phyloP scores from a whole-genome alignment of 2,113 vertebrate species.

The Anoura caudifer region DNA sequence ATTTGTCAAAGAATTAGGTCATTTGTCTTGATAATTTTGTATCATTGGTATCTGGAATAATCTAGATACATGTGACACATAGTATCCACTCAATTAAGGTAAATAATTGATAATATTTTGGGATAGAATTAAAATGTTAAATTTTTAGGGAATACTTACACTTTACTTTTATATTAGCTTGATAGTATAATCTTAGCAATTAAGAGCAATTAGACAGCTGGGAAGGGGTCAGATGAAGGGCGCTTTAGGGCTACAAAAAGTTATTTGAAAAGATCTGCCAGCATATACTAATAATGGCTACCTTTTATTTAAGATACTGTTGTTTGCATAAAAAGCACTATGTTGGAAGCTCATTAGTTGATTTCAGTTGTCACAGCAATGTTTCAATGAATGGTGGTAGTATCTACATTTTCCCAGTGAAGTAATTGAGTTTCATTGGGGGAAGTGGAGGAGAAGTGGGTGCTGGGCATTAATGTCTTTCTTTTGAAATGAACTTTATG shows the following conservation, averaged over 20 bases:
- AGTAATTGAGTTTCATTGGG: background rate
- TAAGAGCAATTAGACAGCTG: background rate
- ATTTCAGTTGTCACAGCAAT: background rate
- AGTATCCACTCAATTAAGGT: background rate
- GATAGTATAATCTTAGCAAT: background rate
- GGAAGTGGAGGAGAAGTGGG: background rate
- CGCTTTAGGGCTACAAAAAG: background rate
- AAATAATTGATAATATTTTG: conserved; percentile 1
- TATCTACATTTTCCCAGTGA: background rate
- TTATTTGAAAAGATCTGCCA: background rate
- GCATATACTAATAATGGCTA: background rate
- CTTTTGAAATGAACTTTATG: background rate
- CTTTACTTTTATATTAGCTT: background rate
- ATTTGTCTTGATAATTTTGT: background rate
- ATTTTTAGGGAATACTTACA: background rate
- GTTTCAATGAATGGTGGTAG: background rate
- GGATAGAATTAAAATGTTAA: background rate
- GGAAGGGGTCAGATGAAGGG: background rate
- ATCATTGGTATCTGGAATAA: background rate
- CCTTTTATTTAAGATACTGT: background rate
- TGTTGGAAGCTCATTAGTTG: background rate
- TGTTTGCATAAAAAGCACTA: background rate
- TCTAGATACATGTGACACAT: background rate
- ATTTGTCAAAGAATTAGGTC: background rate
- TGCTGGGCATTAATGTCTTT: background rate